Percentiles rank a stretch among this genome's conserved stretches.
Conservation (phyloP, 2,113 vertebrate species). For the Halcyon malimbica region DNA sequence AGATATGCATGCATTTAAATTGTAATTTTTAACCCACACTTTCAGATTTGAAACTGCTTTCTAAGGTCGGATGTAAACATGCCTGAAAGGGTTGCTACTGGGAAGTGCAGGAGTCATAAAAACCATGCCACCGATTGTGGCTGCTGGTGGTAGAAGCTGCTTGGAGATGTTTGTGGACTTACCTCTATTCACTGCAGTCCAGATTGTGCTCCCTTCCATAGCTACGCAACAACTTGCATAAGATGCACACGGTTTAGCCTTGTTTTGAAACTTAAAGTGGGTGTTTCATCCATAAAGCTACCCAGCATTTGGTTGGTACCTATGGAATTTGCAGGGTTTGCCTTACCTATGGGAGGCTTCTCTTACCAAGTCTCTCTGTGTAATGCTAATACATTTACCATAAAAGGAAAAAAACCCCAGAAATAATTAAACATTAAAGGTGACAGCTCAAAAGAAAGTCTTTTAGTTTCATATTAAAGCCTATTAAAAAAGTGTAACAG, state of each 20-base stretch:
- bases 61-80: neutral
- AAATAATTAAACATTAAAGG: neutral
- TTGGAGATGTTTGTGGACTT: neutral
- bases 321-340: neutral
- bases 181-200: neutral
- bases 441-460: neutral
- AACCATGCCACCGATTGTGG: neutral
- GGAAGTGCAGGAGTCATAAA: neutral
- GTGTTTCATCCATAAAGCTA: neutral
- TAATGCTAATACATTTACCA: neutral
- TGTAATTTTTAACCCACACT: neutral
- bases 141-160: neutral
- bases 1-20: neutral
- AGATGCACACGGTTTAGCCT: neutral
- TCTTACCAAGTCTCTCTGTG: neutral
- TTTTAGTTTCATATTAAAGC: neutral
- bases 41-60: neutral
- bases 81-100: accelerated
- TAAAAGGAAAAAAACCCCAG: accelerated
- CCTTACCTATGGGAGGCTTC: neutral
- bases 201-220: neutral
- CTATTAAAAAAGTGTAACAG: neutral
- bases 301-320: neutral
- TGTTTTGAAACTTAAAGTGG: neutral
- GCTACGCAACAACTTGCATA: neutral